These are phyloP conservation scores for Eptesicus fuscus DNA, from an alignment of 2,113 vertebrate genomes.

Conservation along the genomic window DNA sequence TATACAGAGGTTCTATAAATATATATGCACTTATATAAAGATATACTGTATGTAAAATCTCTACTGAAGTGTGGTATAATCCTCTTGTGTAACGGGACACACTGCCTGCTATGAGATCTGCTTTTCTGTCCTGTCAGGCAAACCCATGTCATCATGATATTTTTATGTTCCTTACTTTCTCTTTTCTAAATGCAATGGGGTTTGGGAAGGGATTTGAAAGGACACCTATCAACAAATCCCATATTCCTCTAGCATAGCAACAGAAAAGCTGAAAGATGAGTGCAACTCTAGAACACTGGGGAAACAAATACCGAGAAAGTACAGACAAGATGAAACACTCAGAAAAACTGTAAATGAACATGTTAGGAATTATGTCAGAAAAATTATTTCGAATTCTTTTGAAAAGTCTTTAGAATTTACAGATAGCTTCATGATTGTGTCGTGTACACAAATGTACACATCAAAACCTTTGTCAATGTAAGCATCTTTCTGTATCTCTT, in stretches of 20 bases:
- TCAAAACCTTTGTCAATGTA: neutral
- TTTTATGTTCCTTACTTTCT: slow-evolving; percentile 61
- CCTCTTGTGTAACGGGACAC: slow-evolving; percentile 73
- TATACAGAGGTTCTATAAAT: slow-evolving; percentile 84
- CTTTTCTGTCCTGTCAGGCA: slow-evolving; percentile 62
- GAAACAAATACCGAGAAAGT: neutral
- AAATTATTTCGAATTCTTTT: neutral
- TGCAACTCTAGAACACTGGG: neutral
- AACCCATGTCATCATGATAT: slow-evolving; percentile 47
- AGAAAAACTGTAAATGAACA: neutral
- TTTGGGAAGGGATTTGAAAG: neutral
- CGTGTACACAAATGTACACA: neutral
- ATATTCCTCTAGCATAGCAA: neutral
- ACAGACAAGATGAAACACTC: neutral
- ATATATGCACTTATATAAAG: slow-evolving; percentile 86
- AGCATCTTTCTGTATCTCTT: neutral
- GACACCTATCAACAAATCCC: neutral
- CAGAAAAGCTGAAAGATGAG: neutral
- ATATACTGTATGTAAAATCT: slow-evolving; percentile 75
- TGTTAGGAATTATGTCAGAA: neutral
- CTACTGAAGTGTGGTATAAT: slow-evolving; percentile 79
- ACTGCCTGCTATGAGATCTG: slow-evolving; percentile 56
- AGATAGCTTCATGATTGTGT: neutral
- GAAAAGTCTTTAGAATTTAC: slow-evolving; percentile 26
- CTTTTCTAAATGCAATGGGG: slow-evolving; percentile 57